These are phyloP conservation scores for Sebastes kiyomatsui DNA, from an alignment of 2,797 vertebrate genomes.

Conservation along the genomic window DNA sequence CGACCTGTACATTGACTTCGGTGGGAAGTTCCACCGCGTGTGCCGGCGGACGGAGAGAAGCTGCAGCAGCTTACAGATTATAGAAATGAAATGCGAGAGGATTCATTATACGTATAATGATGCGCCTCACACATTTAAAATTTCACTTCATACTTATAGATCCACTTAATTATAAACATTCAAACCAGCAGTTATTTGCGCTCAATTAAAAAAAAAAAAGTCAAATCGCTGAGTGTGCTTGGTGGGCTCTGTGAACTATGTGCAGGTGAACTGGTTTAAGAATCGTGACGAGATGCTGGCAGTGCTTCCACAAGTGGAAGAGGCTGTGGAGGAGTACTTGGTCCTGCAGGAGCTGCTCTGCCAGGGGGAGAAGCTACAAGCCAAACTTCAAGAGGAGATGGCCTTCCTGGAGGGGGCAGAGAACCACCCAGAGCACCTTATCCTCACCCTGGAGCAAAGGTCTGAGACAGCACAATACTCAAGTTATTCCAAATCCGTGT, in stretches of 20 bases:
- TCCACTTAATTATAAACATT: too few relatives aligned
- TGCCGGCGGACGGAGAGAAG: too few relatives aligned
- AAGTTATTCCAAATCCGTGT: not conserved
- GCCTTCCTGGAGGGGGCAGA: slow-evolving; percentile 94
- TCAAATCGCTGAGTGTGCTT: not conserved
- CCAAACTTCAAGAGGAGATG: slow-evolving; percentile 92
- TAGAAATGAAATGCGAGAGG: too few relatives aligned
- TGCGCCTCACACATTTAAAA: too few relatives aligned
- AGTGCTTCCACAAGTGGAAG: slow-evolving; percentile 93
- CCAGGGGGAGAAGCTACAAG: slow-evolving; percentile 91
- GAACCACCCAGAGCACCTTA: slow-evolving; percentile 88
- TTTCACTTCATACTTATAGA: too few relatives aligned
- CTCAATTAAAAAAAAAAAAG: not conserved
- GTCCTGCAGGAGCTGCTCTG: slow-evolving; percentile 91
- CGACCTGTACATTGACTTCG: too few relatives aligned
- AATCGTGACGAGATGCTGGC: slow-evolving; percentile 96
- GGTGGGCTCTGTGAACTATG: not conserved
- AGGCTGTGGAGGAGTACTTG: slow-evolving; percentile 91
- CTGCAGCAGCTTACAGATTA: too few relatives aligned
- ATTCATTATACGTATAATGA: too few relatives aligned
- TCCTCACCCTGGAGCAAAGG: slow-evolving; percentile 93
- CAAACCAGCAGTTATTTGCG: not conserved
- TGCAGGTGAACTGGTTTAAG: slow-evolving; percentile 99
- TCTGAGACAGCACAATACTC: not conserved
- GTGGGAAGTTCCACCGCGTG: too few relatives aligned